phyloP scores from a whole-genome alignment of 2,113 vertebrate species.

The Notechis scutatus region DNA sequence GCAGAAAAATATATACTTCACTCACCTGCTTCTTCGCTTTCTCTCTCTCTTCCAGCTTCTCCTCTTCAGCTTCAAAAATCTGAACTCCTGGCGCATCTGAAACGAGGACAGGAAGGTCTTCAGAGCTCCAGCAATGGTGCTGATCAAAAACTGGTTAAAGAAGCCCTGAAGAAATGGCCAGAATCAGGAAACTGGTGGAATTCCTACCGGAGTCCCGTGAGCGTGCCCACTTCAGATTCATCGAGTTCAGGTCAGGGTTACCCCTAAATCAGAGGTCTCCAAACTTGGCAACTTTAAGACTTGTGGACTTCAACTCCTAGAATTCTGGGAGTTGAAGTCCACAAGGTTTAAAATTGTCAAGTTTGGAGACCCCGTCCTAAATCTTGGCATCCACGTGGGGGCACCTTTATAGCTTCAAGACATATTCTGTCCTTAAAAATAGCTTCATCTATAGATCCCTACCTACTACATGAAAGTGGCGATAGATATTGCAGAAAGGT shows the following conservation, averaged over 20 bases:
- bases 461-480: background rate
- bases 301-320: no score
- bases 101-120: background rate
- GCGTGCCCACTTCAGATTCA: slow-evolving; percentile 24
- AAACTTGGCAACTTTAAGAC: no score
- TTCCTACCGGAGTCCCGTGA: background rate
- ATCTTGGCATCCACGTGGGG: accelerated
- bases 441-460: background rate
- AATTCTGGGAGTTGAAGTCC: no score
- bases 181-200: slow-evolving; percentile 12
- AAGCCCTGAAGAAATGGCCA: background rate
- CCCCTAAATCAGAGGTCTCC: background rate
- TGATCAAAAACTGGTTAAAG: background rate
- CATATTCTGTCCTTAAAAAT: background rate
- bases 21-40: background rate
- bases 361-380: background rate
- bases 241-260: background rate
- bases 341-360: no score
- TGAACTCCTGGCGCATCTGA: background rate
- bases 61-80: background rate
- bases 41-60: background rate
- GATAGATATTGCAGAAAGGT: background rate
- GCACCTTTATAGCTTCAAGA: background rate
- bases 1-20: background rate
- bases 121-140: background rate